phyloP scores from a whole-genome alignment of 1,140 invertebrate genomes.

The Bombus pyrosoma region DNA sequence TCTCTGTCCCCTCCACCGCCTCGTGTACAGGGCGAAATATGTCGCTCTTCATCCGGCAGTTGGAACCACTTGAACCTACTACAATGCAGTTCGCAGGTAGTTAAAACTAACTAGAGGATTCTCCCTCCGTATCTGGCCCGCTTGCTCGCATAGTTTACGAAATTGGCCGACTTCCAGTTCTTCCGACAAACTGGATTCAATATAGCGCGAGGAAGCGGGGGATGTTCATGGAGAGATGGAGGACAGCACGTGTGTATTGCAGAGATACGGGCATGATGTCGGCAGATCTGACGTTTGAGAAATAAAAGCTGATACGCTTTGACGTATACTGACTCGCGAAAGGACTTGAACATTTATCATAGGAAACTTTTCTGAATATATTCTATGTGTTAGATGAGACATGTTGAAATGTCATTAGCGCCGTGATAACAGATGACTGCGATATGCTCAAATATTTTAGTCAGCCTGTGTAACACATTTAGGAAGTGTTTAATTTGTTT shows the following conservation, averaged over 20 bases:
- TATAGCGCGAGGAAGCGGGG: background rate
- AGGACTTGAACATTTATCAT: too few relatives aligned
- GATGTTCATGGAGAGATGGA: background rate
- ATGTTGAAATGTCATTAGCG: too few relatives aligned
- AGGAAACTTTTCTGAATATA: too few relatives aligned
- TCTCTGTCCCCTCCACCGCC: too few relatives aligned
- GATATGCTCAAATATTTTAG: too few relatives aligned
- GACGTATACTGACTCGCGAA: background rate
- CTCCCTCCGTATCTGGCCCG: background rate
- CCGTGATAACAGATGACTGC: too few relatives aligned
- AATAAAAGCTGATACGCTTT: background rate
- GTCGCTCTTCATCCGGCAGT: slow-evolving; percentile 18
- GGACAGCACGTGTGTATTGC: background rate
- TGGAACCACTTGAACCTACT: slow-evolving; percentile 30
- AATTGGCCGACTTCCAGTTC: slow-evolving; percentile 50
- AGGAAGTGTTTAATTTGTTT: background rate
- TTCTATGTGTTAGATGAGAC: too few relatives aligned
- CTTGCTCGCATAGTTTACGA: slow-evolving; percentile 36
- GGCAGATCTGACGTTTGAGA: too few relatives aligned
- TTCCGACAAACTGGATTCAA: slow-evolving; percentile 39
- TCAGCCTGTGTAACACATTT: too few relatives aligned
- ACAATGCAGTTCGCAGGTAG: slow-evolving; percentile 43
- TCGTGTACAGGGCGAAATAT: too few relatives aligned
- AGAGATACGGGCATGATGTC: too few relatives aligned
- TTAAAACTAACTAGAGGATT: slow-evolving; percentile 48